Conservation (phyloP, 1,140 invertebrate species). For the Drosophila fuyamai region DNA sequence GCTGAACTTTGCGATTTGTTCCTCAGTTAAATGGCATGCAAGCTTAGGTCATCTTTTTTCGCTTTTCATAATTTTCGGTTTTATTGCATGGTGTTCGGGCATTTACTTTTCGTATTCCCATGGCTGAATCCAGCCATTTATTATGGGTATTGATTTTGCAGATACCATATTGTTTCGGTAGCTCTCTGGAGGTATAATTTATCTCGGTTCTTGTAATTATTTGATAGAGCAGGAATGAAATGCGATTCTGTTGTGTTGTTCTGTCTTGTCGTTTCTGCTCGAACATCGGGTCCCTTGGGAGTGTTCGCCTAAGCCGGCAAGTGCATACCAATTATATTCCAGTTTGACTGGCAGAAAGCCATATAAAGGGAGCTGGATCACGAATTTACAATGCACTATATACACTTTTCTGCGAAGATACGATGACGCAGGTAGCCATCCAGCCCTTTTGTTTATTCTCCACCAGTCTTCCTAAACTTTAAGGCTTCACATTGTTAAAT, state of each 20-base stretch:
- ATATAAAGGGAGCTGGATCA: slow-evolving; percentile 46
- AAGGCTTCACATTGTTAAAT: slow-evolving; percentile 48
- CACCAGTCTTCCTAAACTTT: slow-evolving; percentile 21
- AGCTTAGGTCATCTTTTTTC: slow-evolving; percentile 40
- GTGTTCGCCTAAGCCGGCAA: slow-evolving; percentile 50
- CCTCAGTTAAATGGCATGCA: slow-evolving; percentile 57
- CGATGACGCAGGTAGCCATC: slow-evolving; percentile 19
- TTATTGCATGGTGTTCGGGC: neutral
- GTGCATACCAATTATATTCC: slow-evolving; percentile 63
- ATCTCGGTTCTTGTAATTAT: slow-evolving; percentile 46
- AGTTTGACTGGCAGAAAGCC: slow-evolving; percentile 46
- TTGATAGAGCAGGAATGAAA: slow-evolving; percentile 47
- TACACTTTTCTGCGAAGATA: slow-evolving; percentile 10
- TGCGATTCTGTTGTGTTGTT: slow-evolving; percentile 36
- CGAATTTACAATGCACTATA: slow-evolving; percentile 43
- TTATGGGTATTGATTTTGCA: slow-evolving; percentile 11
- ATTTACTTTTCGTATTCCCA: neutral
- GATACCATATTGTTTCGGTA: slow-evolving; percentile 14
- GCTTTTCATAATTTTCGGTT: slow-evolving; percentile 38
- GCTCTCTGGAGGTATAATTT: slow-evolving; percentile 47
- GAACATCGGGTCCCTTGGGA: slow-evolving; percentile 34
- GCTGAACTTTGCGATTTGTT: slow-evolving; percentile 61
- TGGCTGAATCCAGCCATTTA: neutral
- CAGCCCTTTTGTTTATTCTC: slow-evolving; percentile 33
- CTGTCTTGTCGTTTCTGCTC: slow-evolving; percentile 15